Conservation (phyloP, 2,888 invertebrate species). For the Drosophila kanekoi region DNA sequence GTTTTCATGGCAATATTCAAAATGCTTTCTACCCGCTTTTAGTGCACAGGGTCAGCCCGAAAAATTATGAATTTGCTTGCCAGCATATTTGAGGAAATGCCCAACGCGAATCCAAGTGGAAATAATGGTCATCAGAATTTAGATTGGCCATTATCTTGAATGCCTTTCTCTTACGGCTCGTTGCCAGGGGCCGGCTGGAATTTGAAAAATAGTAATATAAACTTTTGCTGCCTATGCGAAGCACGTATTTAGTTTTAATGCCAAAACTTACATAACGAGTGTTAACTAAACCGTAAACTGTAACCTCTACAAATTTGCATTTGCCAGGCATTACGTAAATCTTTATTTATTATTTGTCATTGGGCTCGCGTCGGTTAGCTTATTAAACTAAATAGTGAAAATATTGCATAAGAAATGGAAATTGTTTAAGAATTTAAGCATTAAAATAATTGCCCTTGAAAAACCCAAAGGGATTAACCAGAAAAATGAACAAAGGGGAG, state of each 20-base stretch:
- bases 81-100: conserved; percentile 33
- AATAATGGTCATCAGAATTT: conserved; percentile 56
- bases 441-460: neutral
- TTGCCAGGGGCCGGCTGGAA: conserved; percentile 11
- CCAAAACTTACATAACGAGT: neutral
- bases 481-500: neutral
- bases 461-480: neutral
- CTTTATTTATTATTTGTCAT: too few species aligned
- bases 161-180: conserved; percentile 27
- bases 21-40: conserved; percentile 13
- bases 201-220: conserved; percentile 6
- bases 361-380: too few species aligned
- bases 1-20: conserved; percentile 47
- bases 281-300: neutral
- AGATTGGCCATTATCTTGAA: conserved; percentile 48
- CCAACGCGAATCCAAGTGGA: conserved; percentile 24
- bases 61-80: conserved; percentile 51
- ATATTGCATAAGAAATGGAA: too few species aligned
- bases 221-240: conserved; percentile 13
- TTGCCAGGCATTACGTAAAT: neutral
- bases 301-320: neutral
- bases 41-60: conserved; percentile 43
- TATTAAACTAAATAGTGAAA: too few species aligned
- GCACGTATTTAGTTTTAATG: conserved; percentile 20
- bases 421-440: too few species aligned